Evolutionary conservation across 2,113 vertebrate genomes (phyloP).

Genomic region (Aythya baeri): DNA sequence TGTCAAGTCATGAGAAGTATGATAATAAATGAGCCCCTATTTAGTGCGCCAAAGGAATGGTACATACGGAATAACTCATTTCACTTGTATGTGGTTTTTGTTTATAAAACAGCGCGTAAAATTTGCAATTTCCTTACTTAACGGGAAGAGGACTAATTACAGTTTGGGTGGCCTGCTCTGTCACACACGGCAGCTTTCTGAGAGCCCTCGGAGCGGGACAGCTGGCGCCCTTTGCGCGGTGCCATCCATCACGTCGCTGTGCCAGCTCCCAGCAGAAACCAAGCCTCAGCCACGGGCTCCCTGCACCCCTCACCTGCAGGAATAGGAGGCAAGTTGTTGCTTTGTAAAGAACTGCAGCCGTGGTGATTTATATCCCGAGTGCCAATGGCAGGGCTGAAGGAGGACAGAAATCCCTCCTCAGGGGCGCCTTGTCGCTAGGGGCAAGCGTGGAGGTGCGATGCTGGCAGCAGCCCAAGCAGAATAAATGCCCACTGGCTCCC

Average conservation of each 20-base stretch:
- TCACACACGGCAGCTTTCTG: fast-evolving
- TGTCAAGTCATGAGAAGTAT: neutral
- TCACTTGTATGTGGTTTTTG: neutral
- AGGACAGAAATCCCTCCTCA: fast-evolving
- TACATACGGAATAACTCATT: neutral
- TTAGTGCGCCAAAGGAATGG: neutral
- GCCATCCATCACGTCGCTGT: neutral
- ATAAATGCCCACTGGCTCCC: fast-evolving
- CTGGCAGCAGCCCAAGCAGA: fast-evolving
- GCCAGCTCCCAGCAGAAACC: neutral
- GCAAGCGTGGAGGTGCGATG: fast-evolving
- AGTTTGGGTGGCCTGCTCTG: neutral
- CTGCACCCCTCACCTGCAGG: fast-evolving
- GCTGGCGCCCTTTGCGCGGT: neutral
- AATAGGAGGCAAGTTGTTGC: fast-evolving
- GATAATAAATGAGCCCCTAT: neutral
- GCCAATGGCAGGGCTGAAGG: neutral
- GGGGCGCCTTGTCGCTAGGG: fast-evolving
- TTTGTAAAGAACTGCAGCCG: fast-evolving
- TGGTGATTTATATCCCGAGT: fast-evolving
- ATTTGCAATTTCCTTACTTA: neutral
- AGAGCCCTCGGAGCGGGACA: fast-evolving
- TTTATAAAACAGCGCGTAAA: neutral
- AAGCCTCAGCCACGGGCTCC: fast-evolving
- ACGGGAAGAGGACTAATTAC: neutral